These are phyloP conservation scores for Liasis olivaceus DNA, from an alignment of 2,797 vertebrate genomes.

Conservation along the genomic window DNA sequence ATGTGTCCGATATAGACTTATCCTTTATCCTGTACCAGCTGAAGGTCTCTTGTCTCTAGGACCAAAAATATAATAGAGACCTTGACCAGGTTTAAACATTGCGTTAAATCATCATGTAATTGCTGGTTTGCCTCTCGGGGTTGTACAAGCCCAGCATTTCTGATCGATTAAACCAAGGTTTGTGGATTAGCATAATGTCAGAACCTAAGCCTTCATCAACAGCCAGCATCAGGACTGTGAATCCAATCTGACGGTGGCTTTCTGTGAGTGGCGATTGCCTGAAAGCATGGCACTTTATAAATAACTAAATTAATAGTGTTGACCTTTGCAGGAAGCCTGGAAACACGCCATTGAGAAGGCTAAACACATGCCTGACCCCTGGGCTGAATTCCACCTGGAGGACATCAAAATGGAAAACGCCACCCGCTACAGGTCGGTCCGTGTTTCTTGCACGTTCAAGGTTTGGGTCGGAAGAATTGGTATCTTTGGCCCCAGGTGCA, in stretches of 20 bases:
- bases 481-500: not conserved
- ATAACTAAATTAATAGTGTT: constrained; percentile 11
- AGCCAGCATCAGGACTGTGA: not conserved
- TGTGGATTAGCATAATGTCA: not conserved
- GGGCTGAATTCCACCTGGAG: constrained; percentile 97
- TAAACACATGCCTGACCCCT: constrained; percentile 94
- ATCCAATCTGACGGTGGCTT: not conserved
- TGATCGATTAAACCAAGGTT: not conserved
- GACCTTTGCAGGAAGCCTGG: constrained; percentile 84
- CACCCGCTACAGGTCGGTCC: constrained; percentile 87
- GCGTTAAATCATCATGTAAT: not conserved
- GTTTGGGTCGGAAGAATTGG: not conserved
- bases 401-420: constrained; percentile 86
- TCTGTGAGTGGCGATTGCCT: no score
- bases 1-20: not conserved
- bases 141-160: not conserved
- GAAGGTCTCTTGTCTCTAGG: not conserved
- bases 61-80: not conserved
- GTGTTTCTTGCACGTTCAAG: not conserved
- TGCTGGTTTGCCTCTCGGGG: not conserved
- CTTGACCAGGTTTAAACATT: not conserved
- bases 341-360: constrained; percentile 93
- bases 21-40: not conserved
- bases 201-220: not conserved
- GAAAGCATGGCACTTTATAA: not conserved